These are phyloP conservation scores for Herpetotheres cachinnans DNA, from an alignment of 2,113 vertebrate species.

Conservation along the genomic window DNA sequence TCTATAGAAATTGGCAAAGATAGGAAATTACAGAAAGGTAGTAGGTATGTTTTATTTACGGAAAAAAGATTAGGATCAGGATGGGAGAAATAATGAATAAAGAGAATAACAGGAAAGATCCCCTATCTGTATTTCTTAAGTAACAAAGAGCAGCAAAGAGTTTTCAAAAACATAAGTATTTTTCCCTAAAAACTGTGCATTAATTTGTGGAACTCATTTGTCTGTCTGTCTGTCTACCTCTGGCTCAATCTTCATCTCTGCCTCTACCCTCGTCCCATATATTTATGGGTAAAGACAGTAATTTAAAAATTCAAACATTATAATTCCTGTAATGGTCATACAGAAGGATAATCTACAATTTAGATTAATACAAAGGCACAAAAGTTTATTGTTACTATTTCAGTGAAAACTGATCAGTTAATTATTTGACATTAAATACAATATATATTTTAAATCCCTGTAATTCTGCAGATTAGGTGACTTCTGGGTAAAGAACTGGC, in stretches of 20 bases:
- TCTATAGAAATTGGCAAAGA: neutral
- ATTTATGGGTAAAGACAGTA: neutral
- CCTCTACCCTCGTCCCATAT: neutral
- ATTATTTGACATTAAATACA: neutral
- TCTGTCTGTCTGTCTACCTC: neutral
- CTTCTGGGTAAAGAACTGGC: neutral
- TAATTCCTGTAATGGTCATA: neutral
- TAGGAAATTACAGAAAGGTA: neutral
- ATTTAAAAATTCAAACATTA: neutral
- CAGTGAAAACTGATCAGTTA: neutral
- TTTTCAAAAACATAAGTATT: neutral
- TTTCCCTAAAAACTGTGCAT: neutral
- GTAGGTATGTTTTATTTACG: fast-evolving
- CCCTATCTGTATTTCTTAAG: neutral
- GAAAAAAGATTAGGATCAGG: neutral
- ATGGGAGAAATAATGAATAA: neutral
- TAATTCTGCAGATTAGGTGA: neutral
- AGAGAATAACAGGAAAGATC: neutral
- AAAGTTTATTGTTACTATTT: neutral
- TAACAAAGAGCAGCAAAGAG: neutral
- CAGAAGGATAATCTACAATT: neutral
- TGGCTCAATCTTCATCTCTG: neutral
- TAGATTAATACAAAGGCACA: neutral
- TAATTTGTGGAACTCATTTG: neutral
- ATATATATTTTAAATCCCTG: neutral